Evolutionary conservation across 64 coral and sea anemone genomes (phyloP).

Genomic region (Anthopleura sola): DNA sequence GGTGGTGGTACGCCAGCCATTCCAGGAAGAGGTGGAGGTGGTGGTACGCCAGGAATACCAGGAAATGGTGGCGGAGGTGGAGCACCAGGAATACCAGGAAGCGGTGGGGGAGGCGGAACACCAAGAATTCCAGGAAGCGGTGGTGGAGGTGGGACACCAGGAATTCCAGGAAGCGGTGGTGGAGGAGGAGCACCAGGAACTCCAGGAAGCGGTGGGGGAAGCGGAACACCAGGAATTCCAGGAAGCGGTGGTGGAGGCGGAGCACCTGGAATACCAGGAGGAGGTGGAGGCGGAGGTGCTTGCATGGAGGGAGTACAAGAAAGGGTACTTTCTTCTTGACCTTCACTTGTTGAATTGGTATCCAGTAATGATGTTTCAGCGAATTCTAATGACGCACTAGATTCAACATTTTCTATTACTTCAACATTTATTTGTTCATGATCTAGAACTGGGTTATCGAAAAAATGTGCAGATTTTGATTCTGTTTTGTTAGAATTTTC

Average conservation of each 20-base stretch:
- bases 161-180: constrained; percentile 22
- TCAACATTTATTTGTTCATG: neutral
- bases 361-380: neutral
- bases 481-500: neutral
- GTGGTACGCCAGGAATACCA: constrained; percentile 24
- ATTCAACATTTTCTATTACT: neutral
- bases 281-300: constrained; percentile 18
- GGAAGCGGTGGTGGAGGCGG: constrained; percentile 32
- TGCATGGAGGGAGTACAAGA: no score
- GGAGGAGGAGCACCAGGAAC: constrained; percentile 29
- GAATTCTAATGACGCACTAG: neutral
- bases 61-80: constrained; percentile 27
- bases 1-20: constrained; percentile 58
- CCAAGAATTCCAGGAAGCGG: constrained; percentile 46
- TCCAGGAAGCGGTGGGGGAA: constrained; percentile 55
- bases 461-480: neutral
- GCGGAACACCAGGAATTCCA: constrained; percentile 21
- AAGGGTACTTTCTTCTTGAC: neutral
- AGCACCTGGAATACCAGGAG: neutral
- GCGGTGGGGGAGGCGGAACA: constrained; percentile 54
- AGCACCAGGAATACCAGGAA: constrained; percentile 37
- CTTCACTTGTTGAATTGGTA: neutral
- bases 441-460: neutral
- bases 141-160: constrained; percentile 44
- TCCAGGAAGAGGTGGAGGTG: constrained; percentile 62